A percentile compares a stretch with the other conserved stretches of the same genome.
phyloP scores from a whole-genome alignment of 2,113 vertebrate genomes.

The Larimichthys polyactis region DNA sequence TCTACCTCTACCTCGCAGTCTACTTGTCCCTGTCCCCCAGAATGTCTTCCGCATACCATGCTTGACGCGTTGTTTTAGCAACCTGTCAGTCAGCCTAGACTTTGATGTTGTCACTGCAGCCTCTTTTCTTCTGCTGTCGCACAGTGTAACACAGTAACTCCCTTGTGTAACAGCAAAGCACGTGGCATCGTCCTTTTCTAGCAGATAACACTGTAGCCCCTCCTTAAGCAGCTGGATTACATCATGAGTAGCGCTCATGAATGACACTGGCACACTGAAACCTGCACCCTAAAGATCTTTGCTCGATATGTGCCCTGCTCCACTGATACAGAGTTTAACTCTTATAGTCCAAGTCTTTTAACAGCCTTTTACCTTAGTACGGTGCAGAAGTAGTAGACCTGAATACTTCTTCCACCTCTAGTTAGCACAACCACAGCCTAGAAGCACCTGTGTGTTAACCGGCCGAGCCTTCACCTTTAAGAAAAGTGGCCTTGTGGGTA shows the following conservation, averaged over 20 bases:
- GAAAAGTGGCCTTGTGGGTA: too few relatives aligned
- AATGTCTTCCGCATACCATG: background rate
- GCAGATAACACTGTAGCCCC: constrained; percentile 3
- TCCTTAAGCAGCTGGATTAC: constrained; percentile 23
- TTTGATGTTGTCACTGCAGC: background rate
- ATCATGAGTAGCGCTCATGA: background rate
- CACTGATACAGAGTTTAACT: too few relatives aligned
- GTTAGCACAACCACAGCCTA: too few relatives aligned
- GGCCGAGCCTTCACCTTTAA: too few relatives aligned
- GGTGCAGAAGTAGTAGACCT: too few relatives aligned
- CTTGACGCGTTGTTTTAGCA: background rate
- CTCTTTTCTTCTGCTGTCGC: background rate
- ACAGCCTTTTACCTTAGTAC: too few relatives aligned
- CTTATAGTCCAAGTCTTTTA: too few relatives aligned
- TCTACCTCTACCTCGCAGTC: too few relatives aligned
- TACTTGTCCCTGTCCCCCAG: background rate
- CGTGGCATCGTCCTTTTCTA: background rate
- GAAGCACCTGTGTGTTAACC: too few relatives aligned
- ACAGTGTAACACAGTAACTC: background rate
- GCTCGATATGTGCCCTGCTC: too few relatives aligned
- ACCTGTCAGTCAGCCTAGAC: background rate
- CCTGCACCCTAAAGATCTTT: background rate
- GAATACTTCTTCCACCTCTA: too few relatives aligned
- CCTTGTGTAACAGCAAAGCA: constrained; percentile 14
- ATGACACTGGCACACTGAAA: background rate